Evolutionary conservation across 2,797 vertebrate genomes (phyloP), one percentile per base, ranked within the genome.

Genomic region (Chelon labrosus): DNA sequence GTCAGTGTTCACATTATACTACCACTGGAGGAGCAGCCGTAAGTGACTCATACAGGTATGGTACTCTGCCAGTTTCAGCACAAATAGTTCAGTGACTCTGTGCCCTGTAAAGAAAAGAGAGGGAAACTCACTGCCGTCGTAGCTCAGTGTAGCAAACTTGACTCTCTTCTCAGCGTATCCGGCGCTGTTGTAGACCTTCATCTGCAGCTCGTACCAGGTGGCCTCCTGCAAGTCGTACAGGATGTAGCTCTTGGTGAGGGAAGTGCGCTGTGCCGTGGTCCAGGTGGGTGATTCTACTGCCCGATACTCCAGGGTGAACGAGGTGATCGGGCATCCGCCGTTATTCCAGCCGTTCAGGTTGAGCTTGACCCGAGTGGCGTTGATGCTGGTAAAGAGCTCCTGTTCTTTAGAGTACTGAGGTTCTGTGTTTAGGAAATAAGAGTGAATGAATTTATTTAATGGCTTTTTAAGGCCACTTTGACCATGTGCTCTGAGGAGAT

Each of bases 361-460:
- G 80, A 99, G 95, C 70, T 94, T 94, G 83, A 98, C 97, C 0
- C 96, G 94, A 0, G 97, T 99, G 75, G 94, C 96, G 52, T 99
- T 99, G 88, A 98, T 96, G 85, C 96, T 97, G 61, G 97, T 96
- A 20, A 98, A 98, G 60, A 99, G 95, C 68, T 99, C 98, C 76
- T 98, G 97, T 68, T 99, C 98, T 92, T 99, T 99, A 0, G 97
- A 96, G 91, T 98, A 99, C 90, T 99, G 97, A 42, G 98, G 98
- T 70, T 99, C 98, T 99, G 86, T 61, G 52, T 31, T 0, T 25
- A n/a, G 47, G 57, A 0, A 12, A 5, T n/a, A 17, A 46, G 11
- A 22, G 37, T 31, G 22, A 50, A n/a, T 20, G 4, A 59, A 60
- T 19, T 22, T 19, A 38, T 38, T 10, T 17, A 17, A 54, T 7